These are phyloP conservation scores for Pseudochirops cupreus DNA, from an alignment of 2,797 vertebrate genomes.

Conservation along the genomic window DNA sequence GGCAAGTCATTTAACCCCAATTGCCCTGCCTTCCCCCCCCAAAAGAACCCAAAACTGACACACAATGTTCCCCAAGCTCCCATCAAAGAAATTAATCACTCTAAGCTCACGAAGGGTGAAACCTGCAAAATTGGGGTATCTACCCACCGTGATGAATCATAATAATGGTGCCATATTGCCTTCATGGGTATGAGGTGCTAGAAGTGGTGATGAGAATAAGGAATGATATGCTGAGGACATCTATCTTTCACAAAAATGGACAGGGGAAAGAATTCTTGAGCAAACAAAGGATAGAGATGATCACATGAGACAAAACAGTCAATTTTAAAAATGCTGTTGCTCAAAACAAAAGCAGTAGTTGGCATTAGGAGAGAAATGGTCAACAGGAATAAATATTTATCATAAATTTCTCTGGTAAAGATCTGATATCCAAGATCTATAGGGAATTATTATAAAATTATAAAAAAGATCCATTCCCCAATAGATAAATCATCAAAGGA, in stretches of 20 bases:
- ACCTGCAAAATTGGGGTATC: constrained; percentile 91
- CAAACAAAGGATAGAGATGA: not conserved
- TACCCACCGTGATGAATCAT: constrained; percentile 93
- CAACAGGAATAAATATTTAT: not conserved
- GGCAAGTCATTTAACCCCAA: too few species aligned
- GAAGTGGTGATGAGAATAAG: constrained; percentile 18
- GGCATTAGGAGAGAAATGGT: not conserved
- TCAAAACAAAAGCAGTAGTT: not conserved
- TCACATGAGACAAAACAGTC: not conserved
- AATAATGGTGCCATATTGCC: constrained; percentile 96
- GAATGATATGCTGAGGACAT: not conserved
- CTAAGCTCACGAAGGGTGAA: constrained; percentile 87
- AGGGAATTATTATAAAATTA: not conserved
- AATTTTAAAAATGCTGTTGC: not conserved
- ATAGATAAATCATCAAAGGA: not conserved
- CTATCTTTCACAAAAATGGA: not conserved
- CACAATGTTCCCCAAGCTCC: constrained; percentile 90
- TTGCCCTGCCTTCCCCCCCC: too few species aligned
- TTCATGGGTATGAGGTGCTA: constrained; percentile 66
- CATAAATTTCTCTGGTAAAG: not conserved
- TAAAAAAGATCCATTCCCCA: not conserved
- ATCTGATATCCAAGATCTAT: not conserved
- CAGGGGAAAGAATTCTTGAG: not conserved
- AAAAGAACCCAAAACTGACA: constrained; percentile 85
- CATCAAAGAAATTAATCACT: constrained; percentile 93